These are phyloP conservation scores for Habrosyne pyritoides DNA, from an alignment of 2,888 invertebrate genomes.

Conservation along the genomic window DNA sequence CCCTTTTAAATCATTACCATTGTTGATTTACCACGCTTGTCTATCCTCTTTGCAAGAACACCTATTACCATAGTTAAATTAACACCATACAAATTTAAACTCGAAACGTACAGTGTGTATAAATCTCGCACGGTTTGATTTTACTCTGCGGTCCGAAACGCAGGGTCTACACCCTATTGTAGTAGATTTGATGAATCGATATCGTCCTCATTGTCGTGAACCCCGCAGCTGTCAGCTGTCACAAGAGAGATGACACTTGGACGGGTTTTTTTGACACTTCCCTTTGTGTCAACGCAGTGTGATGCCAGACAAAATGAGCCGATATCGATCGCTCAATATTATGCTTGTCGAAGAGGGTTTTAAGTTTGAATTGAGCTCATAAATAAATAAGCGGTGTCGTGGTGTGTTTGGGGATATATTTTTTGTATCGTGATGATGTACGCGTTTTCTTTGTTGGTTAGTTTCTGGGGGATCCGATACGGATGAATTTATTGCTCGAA, in stretches of 20 bases:
- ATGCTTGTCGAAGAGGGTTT: slow-evolving; percentile 65
- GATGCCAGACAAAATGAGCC: slow-evolving; percentile 69
- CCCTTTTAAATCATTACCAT: slow-evolving; percentile 75
- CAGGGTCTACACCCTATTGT: slow-evolving; percentile 70
- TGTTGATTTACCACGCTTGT: slow-evolving; percentile 75
- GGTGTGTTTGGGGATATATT: slow-evolving; percentile 61
- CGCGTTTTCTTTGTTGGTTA: slow-evolving; percentile 65
- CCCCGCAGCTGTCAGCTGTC: slow-evolving; percentile 80
- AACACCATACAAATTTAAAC: slow-evolving; percentile 12
- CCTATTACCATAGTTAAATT: slow-evolving; percentile 46
- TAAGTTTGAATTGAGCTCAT: slow-evolving; percentile 71
- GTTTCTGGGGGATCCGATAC: slow-evolving; percentile 65
- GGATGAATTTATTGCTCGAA: slow-evolving; percentile 55
- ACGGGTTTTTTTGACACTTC: slow-evolving; percentile 72
- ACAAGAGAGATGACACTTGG: slow-evolving; percentile 74
- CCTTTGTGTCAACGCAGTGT: slow-evolving; percentile 68
- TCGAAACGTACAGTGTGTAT: slow-evolving; percentile 32
- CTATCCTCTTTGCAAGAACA: slow-evolving; percentile 57
- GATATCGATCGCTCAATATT: slow-evolving; percentile 81
- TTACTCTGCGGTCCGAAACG: slow-evolving; percentile 49
- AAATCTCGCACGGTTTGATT: slow-evolving; percentile 18
- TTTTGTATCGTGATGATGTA: slow-evolving; percentile 68
- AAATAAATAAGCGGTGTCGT: slow-evolving; percentile 80
- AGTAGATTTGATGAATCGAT: slow-evolving; percentile 75
- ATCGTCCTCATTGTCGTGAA: slow-evolving; percentile 64